Evolutionary conservation across 2,888 invertebrate genomes (phyloP).

Genomic region (Coremacera marginata): DNA sequence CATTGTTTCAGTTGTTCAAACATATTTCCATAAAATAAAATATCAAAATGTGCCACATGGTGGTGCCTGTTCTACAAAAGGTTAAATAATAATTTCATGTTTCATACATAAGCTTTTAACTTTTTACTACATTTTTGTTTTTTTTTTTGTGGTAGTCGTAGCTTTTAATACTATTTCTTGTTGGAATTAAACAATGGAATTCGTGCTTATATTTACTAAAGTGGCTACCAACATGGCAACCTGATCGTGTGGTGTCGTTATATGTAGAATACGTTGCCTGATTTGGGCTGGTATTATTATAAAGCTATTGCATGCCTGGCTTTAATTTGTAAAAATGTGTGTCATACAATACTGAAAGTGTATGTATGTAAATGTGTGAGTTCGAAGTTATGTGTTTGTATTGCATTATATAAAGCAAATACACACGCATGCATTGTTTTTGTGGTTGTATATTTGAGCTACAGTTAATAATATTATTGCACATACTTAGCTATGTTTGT

Average conservation of each 20-base stretch:
- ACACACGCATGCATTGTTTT: background rate
- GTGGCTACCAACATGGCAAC: background rate
- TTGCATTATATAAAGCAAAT: too few relatives aligned
- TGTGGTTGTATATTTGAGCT: too few relatives aligned
- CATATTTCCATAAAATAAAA: too few relatives aligned
- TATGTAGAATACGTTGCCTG: background rate
- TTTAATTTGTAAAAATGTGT: conserved; percentile 17
- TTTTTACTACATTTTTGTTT: background rate
- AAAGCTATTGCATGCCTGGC: conserved; percentile 18
- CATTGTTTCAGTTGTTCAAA: too few relatives aligned
- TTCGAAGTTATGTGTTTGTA: background rate
- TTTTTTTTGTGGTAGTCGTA: background rate
- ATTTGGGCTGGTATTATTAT: background rate
- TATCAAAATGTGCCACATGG: too few relatives aligned
- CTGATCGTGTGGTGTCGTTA: background rate
- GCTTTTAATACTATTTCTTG: background rate
- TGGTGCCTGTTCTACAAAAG: too few relatives aligned
- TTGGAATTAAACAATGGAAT: background rate
- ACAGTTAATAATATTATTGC: background rate
- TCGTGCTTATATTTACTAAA: conserved; percentile 7
- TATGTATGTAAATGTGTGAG: background rate
- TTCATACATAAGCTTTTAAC: too few relatives aligned
- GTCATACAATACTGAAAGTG: background rate
- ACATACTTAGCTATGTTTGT: background rate
- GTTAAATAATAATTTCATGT: too few relatives aligned